phyloP scores from a whole-genome alignment of 2,888 invertebrate genomes.

The Drosophila multiciliata region DNA sequence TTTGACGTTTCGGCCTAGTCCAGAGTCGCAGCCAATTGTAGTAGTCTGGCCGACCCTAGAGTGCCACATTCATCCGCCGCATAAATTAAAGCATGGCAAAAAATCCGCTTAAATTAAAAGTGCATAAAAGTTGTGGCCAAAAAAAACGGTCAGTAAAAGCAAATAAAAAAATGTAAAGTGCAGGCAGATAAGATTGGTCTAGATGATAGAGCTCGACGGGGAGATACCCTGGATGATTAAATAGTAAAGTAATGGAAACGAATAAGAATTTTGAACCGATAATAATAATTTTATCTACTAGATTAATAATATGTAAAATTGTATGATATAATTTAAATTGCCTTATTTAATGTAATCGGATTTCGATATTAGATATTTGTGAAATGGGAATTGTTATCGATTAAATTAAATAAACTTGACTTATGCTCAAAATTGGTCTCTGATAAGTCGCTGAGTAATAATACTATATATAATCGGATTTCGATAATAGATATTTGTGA shows the following conservation, averaged over 20 bases:
- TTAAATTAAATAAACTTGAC: background rate
- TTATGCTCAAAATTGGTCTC: too few species aligned
- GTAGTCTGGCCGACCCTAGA: conserved; percentile 2
- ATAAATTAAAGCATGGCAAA: conserved; percentile 43
- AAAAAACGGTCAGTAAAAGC: background rate
- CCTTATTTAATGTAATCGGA: background rate
- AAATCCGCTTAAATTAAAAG: conserved; percentile 33
- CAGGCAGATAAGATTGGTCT: background rate
- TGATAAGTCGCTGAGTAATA: too few species aligned
- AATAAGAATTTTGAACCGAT: background rate
- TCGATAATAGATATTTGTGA: background rate
- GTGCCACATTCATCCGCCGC: conserved; percentile 10
- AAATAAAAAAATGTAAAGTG: background rate
- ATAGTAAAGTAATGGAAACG: background rate
- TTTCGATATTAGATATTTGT: background rate
- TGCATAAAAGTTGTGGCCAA: conserved; percentile 3
- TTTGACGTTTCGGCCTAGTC: conserved; percentile 10
- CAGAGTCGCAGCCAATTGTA: conserved; percentile 3
- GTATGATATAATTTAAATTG: background rate
- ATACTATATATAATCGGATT: background rate
- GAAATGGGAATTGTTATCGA: background rate
- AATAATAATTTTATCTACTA: background rate
- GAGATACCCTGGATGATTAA: background rate
- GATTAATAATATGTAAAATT: background rate
- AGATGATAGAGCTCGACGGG: background rate